A percentile compares a stretch with the other conserved stretches of the same genome.
Conservation (phyloP, 1,140 invertebrate species). For the Calosoma granatense region DNA sequence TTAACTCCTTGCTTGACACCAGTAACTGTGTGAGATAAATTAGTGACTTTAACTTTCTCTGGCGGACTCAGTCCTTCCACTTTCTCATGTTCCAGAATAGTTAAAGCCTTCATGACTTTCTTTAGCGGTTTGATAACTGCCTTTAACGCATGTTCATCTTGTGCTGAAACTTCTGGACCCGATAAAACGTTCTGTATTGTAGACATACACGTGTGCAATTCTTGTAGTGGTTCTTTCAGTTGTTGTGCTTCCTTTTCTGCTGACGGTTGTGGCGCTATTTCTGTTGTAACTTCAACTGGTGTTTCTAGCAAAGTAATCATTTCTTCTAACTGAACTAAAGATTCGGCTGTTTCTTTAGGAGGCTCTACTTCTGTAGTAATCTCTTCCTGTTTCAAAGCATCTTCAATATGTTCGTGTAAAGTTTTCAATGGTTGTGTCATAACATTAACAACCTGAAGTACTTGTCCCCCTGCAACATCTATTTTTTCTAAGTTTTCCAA, state of each 20-base stretch:
- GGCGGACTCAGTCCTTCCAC: background rate
- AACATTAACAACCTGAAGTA: background rate
- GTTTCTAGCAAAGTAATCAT: background rate
- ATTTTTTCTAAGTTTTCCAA: conserved; percentile 4
- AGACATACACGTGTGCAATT: background rate
- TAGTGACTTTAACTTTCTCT: background rate
- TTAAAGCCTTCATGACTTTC: background rate
- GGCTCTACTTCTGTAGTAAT: background rate
- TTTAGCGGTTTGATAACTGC: background rate
- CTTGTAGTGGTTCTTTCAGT: conserved; percentile 2
- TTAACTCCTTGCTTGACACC: background rate
- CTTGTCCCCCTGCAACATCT: background rate
- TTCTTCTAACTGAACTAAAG: conserved; percentile 2
- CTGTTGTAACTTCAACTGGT: background rate
- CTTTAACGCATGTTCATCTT: background rate
- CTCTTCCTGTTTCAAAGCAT: background rate
- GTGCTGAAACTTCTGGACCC: background rate
- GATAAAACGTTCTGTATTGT: background rate
- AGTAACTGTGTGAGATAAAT: background rate
- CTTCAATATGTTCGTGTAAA: conserved; percentile 10
- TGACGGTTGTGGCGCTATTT: background rate
- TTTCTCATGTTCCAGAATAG: background rate
- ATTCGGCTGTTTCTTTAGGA: background rate
- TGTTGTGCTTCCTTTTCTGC: conserved; percentile 10
- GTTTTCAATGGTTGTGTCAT: conserved; percentile 10